Evolutionary conservation across 1,140 invertebrate genomes (phyloP).

Genomic region (Schlechtendalia chinensis): DNA sequence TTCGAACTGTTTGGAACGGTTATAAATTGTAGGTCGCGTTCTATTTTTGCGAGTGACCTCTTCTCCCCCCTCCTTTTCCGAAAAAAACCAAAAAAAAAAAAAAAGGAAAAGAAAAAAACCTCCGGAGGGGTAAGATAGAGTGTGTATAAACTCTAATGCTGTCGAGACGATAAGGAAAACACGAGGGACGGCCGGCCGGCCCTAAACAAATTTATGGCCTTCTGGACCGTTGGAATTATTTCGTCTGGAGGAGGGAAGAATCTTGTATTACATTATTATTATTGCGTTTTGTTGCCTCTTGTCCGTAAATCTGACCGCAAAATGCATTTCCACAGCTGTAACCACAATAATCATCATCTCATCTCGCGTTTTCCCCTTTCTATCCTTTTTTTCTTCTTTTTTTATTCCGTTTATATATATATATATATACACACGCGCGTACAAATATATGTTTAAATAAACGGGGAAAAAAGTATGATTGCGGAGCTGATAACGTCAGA

Average conservation of each 20-base stretch:
- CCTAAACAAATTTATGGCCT: constrained; percentile 50
- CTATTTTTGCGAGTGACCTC: not conserved
- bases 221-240: constrained; percentile 50
- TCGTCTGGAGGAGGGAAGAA: constrained; percentile 48
- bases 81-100: not conserved
- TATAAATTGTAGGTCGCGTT: not conserved
- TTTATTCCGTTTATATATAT: not conserved
- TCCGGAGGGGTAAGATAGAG: not conserved
- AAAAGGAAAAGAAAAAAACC: not conserved
- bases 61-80: no score
- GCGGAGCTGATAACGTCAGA: constrained; percentile 28
- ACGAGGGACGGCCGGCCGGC: constrained; percentile 46
- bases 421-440: no score
- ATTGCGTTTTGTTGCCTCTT: constrained; percentile 45
- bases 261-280: constrained; percentile 50
- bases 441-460: constrained; percentile 42
- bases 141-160: constrained; percentile 45
- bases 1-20: not conserved
- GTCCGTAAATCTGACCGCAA: constrained; percentile 49
- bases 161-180: constrained; percentile 47
- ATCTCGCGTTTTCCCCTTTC: constrained; percentile 13
- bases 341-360: constrained; percentile 47
- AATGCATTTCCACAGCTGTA: constrained; percentile 49
- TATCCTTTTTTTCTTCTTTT: constrained; percentile 9
- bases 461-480: constrained; percentile 13